Evolutionary conservation across 2,113 vertebrate genomes (phyloP), one percentile per base, ranked within the genome.

Genomic region (Collichthys lucidus): DNA sequence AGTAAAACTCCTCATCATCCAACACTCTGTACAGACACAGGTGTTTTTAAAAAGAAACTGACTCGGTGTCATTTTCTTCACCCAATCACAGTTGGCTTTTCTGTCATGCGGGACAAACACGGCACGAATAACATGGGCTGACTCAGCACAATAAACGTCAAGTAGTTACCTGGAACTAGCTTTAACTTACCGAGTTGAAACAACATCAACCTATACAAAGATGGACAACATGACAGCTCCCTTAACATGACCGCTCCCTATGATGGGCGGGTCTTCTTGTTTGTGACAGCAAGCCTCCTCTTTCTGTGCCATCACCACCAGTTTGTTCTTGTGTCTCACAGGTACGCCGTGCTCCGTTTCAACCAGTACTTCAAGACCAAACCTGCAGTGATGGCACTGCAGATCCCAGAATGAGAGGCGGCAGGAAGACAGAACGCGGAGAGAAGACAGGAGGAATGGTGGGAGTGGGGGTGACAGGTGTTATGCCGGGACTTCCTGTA

Each of bases 331-430:
- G 17, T 73, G 15, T 65, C n/a, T 55, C 0, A 2, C 94, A 99
- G 98, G 92, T 99, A 99, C 46, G 97, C 98, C 3, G 96, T 96
- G 90, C 93, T 98, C 77, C 96, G 98, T 84, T 98, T 99, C 93
- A 96, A 97, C 90, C 96, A 97, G 83, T 99, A 99, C 95, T 99
- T 98, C 91, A 96, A 96, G 94, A 97, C 96, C 94, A 99, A 99
- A 93, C 96, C 97, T 11, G 89, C 92, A n/a, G 95, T 97, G 90
- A 94, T 95, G 74, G 95, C 97, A 79, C 94, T 98, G 84, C 95
- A 97, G 93, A 88, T 94, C 88, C 95, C 96, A 62, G 96, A 97
- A 82, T 98, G 96, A 97, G 53, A 24, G 17, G 49, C 61, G 15
- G 2, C 2, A 2, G 14, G 67, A 50, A 22, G 15, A 19, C 95